Base-by-base conservation (phyloP, 2,113 vertebrate species). In the Pongo pygmaeus region DNA sequence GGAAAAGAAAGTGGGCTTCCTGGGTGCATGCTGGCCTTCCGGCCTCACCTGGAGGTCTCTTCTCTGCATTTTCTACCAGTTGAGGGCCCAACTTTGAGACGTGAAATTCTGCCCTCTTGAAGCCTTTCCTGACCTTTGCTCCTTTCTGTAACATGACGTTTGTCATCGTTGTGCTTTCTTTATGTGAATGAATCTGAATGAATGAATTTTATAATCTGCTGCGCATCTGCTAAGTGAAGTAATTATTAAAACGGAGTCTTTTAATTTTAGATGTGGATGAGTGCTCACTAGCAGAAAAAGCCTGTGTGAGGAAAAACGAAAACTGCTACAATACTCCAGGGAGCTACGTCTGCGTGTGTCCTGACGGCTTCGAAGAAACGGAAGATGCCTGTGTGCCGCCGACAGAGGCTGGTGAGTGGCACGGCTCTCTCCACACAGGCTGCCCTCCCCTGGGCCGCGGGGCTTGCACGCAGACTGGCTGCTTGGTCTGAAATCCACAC, bases 261-360 rank as follows among this genome's bases (percentile, higher is more conserved):
- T 84, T 78, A 50, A 1, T 90, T 46, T 50, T 97, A 99, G 99
- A 99, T 95, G 20, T 99, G 3, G 98, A 99, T 23, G 99, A 99
- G 96, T 99, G 99, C 95, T 98, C 97, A 0, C 98, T 98, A 81
- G 69, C 98, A 0, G 99, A 99, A 67, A 79, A 98, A 0, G 97
- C 96, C 0, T 99, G 99, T 50, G 1, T 27, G 0, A 92, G 98
- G 93, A 98, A 98, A 43, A 97, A 99, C 38, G 99, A 99, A 93
- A 98, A 99, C 96, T 99, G 99, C 95, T 85, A 99, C 94, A 99
- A 99, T 96, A 99, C 97, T 0, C 97, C 98, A 0, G 99, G 99
- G 55, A 99, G 99, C 97, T 99, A 99, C 77, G 97, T 97, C 72
- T 99, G 99, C 59, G 91, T 98, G 64, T 99, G 99, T 89, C 95